These are phyloP conservation scores for Dicerorhinus sumatrensis DNA, from an alignment of 2,113 vertebrate genomes.

Conservation along the genomic window DNA sequence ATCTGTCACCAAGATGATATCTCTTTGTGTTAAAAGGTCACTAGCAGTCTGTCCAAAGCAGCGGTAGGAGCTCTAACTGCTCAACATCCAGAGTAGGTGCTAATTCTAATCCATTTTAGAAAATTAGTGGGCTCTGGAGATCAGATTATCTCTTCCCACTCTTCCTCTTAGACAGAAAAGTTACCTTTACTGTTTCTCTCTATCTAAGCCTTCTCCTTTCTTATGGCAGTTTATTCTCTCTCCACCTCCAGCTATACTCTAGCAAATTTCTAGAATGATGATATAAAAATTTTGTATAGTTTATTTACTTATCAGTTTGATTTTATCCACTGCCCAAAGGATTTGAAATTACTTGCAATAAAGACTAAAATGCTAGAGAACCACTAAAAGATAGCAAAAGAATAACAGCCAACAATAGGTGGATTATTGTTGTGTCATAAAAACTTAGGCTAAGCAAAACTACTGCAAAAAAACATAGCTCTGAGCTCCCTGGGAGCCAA, in stretches of 20 bases:
- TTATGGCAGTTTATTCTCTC: background rate
- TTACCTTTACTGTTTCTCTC: background rate
- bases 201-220: background rate
- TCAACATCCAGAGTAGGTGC: background rate
- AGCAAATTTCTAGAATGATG: background rate
- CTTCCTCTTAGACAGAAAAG: background rate
- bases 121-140: background rate
- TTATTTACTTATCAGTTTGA: conserved; percentile 36
- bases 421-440: background rate
- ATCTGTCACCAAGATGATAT: background rate
- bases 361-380: conserved; percentile 18
- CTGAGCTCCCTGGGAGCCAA: conserved; percentile 15
- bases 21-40: background rate
- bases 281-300: background rate
- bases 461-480: background rate
- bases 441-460: conserved; percentile 8
- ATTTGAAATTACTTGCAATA: conserved; percentile 42
- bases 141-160: background rate
- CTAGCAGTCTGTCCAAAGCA: background rate
- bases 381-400: background rate
- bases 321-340: background rate
- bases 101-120: background rate
- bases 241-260: background rate
- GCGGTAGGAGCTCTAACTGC: background rate
- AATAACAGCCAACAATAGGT: background rate